Conservation (phyloP, 1,140 invertebrate genomes). For the Brachionus calyciflorus region DNA sequence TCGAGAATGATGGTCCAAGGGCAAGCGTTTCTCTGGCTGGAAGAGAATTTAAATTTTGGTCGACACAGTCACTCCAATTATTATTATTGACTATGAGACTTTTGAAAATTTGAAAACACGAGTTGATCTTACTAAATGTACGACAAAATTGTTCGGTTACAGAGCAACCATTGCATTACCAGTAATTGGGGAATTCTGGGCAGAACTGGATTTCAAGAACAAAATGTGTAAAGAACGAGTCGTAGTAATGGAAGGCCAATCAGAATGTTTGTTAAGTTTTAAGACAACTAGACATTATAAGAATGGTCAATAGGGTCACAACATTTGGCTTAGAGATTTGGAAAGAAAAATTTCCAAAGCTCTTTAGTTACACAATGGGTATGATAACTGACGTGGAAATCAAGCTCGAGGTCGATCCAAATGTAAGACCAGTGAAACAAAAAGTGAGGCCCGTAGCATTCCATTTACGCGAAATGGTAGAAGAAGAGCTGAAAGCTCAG, state of each 20-base stretch:
- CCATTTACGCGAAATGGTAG: not conserved
- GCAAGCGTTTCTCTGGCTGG: not conserved
- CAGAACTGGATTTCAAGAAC: not conserved
- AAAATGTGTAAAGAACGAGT: not conserved
- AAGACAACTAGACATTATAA: not conserved
- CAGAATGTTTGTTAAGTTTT: conserved; percentile 3
- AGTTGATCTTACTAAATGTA: not conserved
- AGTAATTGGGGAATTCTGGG: conserved; percentile 1
- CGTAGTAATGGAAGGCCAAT: not conserved
- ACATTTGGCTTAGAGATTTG: not conserved
- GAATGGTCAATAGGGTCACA: not conserved
- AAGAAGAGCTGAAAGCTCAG: not conserved
- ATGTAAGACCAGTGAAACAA: not conserved
- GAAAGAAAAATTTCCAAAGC: not conserved
- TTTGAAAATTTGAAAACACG: not conserved
- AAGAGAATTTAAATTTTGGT: not conserved
- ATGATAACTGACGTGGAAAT: not conserved
- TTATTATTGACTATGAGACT: not conserved
- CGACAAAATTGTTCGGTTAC: not conserved
- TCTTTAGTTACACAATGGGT: not conserved
- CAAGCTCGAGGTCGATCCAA: not conserved
- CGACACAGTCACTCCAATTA: not conserved
- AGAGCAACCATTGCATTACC: not conserved
- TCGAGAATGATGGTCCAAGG: not conserved
- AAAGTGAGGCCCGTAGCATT: conserved; percentile 1